Conservation (phyloP, 2,113 vertebrate species). For the Oreotrochilus melanogaster region DNA sequence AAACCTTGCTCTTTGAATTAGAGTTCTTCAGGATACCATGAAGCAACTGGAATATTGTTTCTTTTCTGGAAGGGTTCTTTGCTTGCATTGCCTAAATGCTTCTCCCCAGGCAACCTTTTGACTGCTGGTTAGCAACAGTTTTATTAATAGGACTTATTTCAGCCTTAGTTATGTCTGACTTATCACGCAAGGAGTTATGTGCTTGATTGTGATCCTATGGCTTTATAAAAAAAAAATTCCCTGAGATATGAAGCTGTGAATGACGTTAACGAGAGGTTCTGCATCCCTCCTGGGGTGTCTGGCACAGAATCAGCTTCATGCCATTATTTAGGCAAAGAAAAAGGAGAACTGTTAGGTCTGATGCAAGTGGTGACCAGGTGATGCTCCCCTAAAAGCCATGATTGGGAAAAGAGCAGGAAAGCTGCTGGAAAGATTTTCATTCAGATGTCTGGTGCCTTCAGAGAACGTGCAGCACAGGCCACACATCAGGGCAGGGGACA, state of each 20-base stretch:
- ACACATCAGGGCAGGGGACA: no score
- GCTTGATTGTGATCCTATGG: not conserved
- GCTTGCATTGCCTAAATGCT: not conserved
- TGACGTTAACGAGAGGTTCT: not conserved
- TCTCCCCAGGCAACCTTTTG: not conserved
- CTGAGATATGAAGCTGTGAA: not conserved
- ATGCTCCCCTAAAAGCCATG: not conserved
- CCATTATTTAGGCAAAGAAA: not conserved
- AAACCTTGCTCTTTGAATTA: not conserved
- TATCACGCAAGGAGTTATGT: not conserved
- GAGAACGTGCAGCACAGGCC: rapidly evolving
- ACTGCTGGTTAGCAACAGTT: not conserved
- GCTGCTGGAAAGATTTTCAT: not conserved
- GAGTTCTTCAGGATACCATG: not conserved
- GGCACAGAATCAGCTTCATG: not conserved
- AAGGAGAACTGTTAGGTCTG: not conserved
- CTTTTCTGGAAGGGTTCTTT: not conserved
- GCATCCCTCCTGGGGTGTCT: not conserved
- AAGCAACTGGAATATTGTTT: not conserved
- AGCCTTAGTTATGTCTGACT: not conserved
- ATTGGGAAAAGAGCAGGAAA: not conserved
- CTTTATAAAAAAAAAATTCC: not conserved
- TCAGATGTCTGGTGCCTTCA: not conserved
- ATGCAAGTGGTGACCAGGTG: not conserved
- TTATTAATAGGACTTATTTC: constrained; percentile 3